Evolutionary conservation across 1,140 invertebrate genomes (phyloP), one percentile per base, ranked within the genome.

Genomic region (Wiebesia pumilae): DNA sequence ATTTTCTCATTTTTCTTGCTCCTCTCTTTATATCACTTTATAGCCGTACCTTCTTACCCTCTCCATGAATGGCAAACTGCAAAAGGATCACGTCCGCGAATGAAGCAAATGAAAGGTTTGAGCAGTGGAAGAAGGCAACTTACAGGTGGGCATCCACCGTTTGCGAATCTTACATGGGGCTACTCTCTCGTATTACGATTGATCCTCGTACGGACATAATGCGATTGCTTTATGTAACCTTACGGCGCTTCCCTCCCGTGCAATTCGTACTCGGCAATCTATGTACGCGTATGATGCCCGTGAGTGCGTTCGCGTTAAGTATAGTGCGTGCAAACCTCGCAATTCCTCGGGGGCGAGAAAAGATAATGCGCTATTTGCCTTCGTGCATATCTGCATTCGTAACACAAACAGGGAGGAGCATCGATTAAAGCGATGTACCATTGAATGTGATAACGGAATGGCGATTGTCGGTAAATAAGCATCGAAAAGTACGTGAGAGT

Each of bases 211-310:
- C 51, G 58, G 77, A 81, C 67, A 58, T 86, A 86, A 81, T 86
- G 51, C 84, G 79, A 86, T 86, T 86, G 69, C 79, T 81, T 81
- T 86, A 75, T 81, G 79, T 81, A 81, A 86, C 69, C 69, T 73
- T 75, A 67, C 79, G 79, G 54, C 43, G 79, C 77, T 79, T 21
- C 43, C 47, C 62, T 19, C 40, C 62, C 21, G 73, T 38, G 40
- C 40, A 71, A 81, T 81, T 35, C n/a, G 30, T 35, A 58, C 43
- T 58, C 47, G n/a, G 27, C 77, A 77, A 47, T 47, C 73, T 43
- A 7, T n/a, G 30, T 10, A 21, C 27, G 21, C 6, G 27, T 54
- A 54, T 47, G 4, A 47, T 16, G 51, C 9, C 12, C 51, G 51
- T 14, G 2, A 47, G 21, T 69, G 67, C 67, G 30, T 35, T 40